Base-by-base conservation (phyloP, 1,140 invertebrate genomes). In the Drusus annulatus region DNA sequence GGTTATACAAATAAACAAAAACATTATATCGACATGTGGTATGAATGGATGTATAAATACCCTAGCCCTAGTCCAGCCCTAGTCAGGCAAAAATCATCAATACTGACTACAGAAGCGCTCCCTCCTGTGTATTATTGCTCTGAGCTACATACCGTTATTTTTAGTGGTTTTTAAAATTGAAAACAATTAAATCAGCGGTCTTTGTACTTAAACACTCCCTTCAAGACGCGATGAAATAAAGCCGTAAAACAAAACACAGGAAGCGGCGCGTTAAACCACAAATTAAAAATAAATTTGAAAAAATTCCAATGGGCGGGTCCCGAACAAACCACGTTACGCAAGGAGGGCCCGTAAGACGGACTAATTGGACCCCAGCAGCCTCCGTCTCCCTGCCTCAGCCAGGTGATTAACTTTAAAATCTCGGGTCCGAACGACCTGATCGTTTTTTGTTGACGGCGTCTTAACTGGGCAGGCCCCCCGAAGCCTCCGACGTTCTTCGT, bases 221-320 rank as follows among this genome's bases (percentile, higher is more conserved):
- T 45, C 19, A 58, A 31, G 21, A 77, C 16, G 50, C 45, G 51
- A 56, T 45, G 31, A 51, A 58, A 78, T 78, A 58, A 69, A 78
- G 76, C 25, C 51, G 65, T 78, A 78, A 77, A 77, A 69, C 76
- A 78, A 78, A 78, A 78, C 50, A 78, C 62, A 51, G 76, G 76
- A 78, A 78, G 76, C 76, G 23, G 76, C 50, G 51, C 58, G 62
- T 65, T 69, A 6, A 78, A 69, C 76, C 62, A 17, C 63, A n/a
- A 58, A 78, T 78, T 78, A 78, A 78, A 78, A 78, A 78, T 71
- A 78, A 78, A 69, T 78, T 69, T 69, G 28, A 58, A 71, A 78
- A 78, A 36, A 58, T 7, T 31, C 16, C 17, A 15, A n/a, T 28
- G 76, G 76, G 76, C 76, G 76, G 76, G 31, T 28, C 63, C 16